Evolutionary conservation across 2,888 invertebrate genomes (phyloP).

Genomic region (Morinoia aosen): DNA sequence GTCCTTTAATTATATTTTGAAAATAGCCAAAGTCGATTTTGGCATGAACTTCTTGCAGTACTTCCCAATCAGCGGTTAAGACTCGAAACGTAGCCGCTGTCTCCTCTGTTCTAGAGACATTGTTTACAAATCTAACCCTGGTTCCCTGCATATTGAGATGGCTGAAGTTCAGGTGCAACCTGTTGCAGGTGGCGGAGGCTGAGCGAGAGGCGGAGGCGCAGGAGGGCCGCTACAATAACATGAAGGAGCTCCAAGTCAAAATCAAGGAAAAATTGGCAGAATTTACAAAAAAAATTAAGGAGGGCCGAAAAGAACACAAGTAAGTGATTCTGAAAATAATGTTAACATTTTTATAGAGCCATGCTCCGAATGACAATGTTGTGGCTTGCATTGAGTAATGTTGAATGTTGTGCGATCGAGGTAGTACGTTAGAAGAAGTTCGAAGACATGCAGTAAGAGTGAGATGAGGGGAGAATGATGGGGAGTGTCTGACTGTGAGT

Average conservation of each 20-base stretch:
- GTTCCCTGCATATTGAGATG: not conserved
- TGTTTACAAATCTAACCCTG: not conserved
- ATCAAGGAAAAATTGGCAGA: not conserved
- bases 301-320: constrained; percentile 20
- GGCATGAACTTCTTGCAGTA: too few relatives aligned
- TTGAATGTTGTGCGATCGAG: too few relatives aligned
- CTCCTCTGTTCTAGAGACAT: too few relatives aligned
- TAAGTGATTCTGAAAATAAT: not conserved
- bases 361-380: not conserved
- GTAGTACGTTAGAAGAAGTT: too few relatives aligned
- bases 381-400: too few relatives aligned
- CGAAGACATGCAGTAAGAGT: too few relatives aligned
- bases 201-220: constrained; percentile 23
- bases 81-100: too few relatives aligned
- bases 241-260: not conserved
- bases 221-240: not conserved
- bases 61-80: too few relatives aligned
- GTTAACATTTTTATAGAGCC: not conserved
- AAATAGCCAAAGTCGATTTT: too few relatives aligned
- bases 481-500: too few relatives aligned
- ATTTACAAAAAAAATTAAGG: not conserved
- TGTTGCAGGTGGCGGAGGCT: constrained; percentile 35
- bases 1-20: too few relatives aligned
- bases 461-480: too few relatives aligned
- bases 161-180: not conserved